Evolutionary conservation across 2,113 vertebrate genomes (phyloP).

Genomic region (Anas platyrhynchos): DNA sequence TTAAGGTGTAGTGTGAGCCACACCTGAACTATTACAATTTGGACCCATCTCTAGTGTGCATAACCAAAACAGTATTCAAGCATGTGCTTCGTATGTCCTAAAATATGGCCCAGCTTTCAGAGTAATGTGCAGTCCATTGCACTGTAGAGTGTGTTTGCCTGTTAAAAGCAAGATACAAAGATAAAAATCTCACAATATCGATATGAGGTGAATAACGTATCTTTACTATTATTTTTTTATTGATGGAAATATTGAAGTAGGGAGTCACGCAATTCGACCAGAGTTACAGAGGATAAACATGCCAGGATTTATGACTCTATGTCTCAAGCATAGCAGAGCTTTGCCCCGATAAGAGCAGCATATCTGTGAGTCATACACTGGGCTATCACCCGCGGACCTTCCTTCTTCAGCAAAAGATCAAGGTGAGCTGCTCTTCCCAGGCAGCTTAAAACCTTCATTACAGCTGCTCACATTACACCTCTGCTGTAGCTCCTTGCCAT

Average conservation of each 20-base stretch:
- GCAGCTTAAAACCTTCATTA: background rate
- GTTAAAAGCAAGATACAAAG: background rate
- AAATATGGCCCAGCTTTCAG: background rate
- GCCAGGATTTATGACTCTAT: background rate
- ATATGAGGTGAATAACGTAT: background rate
- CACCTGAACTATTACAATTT: background rate
- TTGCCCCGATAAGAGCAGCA: background rate
- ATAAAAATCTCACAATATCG: background rate
- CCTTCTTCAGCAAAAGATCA: background rate
- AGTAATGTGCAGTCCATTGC: background rate
- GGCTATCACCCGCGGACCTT: background rate
- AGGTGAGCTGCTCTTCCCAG: background rate
- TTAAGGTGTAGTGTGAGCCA: background rate
- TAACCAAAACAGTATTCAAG: background rate
- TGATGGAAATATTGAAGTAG: background rate
- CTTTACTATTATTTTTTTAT: background rate
- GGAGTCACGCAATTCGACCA: background rate
- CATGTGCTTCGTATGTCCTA: background rate
- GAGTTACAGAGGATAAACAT: background rate
- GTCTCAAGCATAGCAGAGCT: background rate
- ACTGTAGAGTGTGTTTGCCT: background rate
- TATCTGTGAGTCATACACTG: background rate
- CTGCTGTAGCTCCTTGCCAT: fast-evolving
- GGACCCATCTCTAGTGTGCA: background rate
- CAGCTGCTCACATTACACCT: background rate